These are phyloP conservation scores for Nestor notabilis DNA, from an alignment of 2,113 vertebrate species.

Conservation along the genomic window DNA sequence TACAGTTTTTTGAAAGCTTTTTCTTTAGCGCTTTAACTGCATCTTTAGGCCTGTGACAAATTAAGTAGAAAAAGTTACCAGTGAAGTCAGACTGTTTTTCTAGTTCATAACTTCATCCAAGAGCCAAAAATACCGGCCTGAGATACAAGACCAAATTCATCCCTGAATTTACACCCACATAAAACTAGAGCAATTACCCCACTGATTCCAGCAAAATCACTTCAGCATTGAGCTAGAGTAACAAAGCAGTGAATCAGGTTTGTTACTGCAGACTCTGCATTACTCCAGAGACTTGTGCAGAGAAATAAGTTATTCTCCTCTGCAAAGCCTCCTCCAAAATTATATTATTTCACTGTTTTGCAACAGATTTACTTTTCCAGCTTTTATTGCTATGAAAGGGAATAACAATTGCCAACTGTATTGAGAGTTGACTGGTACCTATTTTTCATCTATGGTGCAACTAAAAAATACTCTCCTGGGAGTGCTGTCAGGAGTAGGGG, in stretches of 20 bases:
- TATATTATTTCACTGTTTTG: not conserved
- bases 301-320: not conserved
- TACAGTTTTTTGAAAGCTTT: slow-evolving; percentile 81
- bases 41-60: slow-evolving; percentile 76
- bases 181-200: not conserved
- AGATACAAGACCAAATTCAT: not conserved
- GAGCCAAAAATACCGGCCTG: not conserved
- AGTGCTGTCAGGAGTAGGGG: slow-evolving; percentile 3
- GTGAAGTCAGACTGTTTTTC: not conserved
- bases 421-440: not conserved
- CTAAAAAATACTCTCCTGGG: not conserved
- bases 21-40: slow-evolving; percentile 81
- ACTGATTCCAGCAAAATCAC: not conserved
- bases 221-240: not conserved
- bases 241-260: not conserved
- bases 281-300: not conserved
- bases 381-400: not conserved
- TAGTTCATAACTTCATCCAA: not conserved
- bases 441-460: not conserved
- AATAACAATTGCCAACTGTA: not conserved
- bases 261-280: not conserved
- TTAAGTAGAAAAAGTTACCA: not conserved
- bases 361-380: not conserved
- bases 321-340: not conserved
- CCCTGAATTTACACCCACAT: slow-evolving; percentile 1